Percentiles rank a stretch among this genome's conserved stretches.
phyloP scores from a whole-genome alignment of 2,113 vertebrate genomes.

The Mormyrus iriodes region DNA sequence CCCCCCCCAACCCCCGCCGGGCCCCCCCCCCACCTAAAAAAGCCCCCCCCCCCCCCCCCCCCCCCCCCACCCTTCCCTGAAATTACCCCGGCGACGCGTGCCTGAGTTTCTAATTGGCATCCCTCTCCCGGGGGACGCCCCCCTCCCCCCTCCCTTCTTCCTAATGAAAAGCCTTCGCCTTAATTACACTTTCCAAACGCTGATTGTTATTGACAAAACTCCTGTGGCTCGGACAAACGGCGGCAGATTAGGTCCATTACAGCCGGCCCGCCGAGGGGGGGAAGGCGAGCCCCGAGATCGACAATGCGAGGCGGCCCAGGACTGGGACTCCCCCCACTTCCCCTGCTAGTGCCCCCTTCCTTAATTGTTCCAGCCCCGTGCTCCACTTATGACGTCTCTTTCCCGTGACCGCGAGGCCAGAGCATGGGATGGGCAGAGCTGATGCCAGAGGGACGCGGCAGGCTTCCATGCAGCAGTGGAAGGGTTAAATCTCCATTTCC shows the following conservation, averaged over 20 bases:
- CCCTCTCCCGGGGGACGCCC: slow-evolving; percentile 67
- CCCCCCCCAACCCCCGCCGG: no score
- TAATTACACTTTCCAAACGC: slow-evolving; percentile 80
- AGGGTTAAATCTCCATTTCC: slow-evolving; percentile 40
- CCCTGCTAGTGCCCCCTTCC: slow-evolving; percentile 50
- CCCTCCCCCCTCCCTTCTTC: slow-evolving; percentile 57
- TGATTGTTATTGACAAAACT: slow-evolving; percentile 83
- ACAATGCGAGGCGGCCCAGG: slow-evolving; percentile 58
- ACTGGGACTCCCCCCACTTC: slow-evolving; percentile 44
- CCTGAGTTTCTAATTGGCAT: slow-evolving; percentile 76
- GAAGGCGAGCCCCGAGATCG: slow-evolving; percentile 63
- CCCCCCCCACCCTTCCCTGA: slow-evolving; percentile 58
- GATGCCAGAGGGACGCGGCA: neutral
- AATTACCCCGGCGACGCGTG: slow-evolving; percentile 74
- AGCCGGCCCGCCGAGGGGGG: slow-evolving; percentile 68
- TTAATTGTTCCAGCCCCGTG: slow-evolving; percentile 60
- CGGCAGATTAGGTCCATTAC: slow-evolving; percentile 77
- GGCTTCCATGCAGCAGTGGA: neutral
- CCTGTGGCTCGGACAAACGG: slow-evolving; percentile 78
- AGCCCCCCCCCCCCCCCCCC: slow-evolving; percentile 52
- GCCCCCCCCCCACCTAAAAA: slow-evolving; percentile 73
- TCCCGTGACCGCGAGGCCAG: slow-evolving; percentile 10
- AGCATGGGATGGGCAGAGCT: neutral
- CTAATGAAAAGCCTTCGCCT: slow-evolving; percentile 80
- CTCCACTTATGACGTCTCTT: slow-evolving; percentile 57